Conservation (phyloP, 1,140 invertebrate genomes). For the Oryzaephilus surinamensis region DNA sequence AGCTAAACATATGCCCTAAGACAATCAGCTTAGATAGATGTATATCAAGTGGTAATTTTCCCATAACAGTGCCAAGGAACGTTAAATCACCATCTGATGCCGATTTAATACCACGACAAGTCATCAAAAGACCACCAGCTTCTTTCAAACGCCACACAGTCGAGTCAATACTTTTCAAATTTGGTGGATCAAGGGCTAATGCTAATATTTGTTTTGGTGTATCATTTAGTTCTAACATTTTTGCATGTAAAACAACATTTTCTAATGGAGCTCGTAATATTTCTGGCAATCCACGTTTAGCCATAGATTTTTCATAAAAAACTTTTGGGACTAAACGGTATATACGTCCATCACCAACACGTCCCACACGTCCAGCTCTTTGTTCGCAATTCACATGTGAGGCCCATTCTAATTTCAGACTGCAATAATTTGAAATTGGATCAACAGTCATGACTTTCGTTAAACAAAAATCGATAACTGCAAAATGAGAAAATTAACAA, state of each 20-base stretch:
- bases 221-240: constrained; percentile 73
- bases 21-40: constrained; percentile 74
- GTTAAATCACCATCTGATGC: constrained; percentile 81
- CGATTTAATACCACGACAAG: constrained; percentile 40
- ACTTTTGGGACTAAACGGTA: constrained; percentile 68
- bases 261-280: constrained; percentile 74
- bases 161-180: constrained; percentile 65
- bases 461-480: constrained; percentile 93
- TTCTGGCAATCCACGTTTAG: constrained; percentile 47
- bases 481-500: constrained; percentile 8
- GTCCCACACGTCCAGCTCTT: constrained; percentile 80
- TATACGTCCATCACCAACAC: constrained; percentile 74
- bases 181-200: constrained; percentile 78
- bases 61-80: constrained; percentile 74
- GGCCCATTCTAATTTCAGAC: constrained; percentile 75
- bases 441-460: constrained; percentile 74
- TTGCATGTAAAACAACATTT: constrained; percentile 71
- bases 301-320: constrained; percentile 51
- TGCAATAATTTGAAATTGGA: constrained; percentile 63
- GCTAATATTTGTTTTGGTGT: constrained; percentile 68
- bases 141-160: constrained; percentile 82
- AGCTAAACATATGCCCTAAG: constrained; percentile 77
- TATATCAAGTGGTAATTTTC: constrained; percentile 71
- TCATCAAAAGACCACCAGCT: constrained; percentile 59
- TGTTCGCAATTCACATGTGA: constrained; percentile 83